Base-by-base conservation (phyloP, 2,113 vertebrate genomes). In the Siniperca knerii region DNA sequence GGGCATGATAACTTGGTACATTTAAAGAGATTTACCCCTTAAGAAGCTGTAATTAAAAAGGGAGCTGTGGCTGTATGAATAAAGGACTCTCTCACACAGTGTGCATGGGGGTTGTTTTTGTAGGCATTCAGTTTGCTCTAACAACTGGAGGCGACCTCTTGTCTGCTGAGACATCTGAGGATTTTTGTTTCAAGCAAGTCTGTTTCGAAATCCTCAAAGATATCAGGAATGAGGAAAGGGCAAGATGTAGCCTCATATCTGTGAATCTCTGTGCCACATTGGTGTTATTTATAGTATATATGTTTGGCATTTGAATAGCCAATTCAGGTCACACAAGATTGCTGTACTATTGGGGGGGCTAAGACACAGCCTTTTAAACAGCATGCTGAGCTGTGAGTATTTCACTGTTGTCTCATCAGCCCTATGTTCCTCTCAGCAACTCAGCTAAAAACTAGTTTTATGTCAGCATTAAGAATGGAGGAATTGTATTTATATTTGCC, bases 41-140 rank as follows among this genome's bases (percentile, higher is more conserved):
- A 81, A 92, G 89, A 90, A 85, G 79, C 61, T 70, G 80, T 90
- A 87, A 93, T 90, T 93, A 92, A 91, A 90, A 91, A 89, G 66
- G 3, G 75, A 81, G 77, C 76, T 67, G 69, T 62, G 79, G 77
- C 72, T 73, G 40, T 67, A 71, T 75, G 85, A 90, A 80, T 87
- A 65, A 85, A 81, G 83, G 77, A 52, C 23, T 77, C 35, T 83
- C 64, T 69, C 64, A 12, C 54, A 64, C 52, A 81, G 48, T 18
- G 61, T 58, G 52, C 62, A 69, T 20, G 23, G 52, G 35, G 72
- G 58, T 81, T 81, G 74, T 81, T 78, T 83, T 75, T 81, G 23
- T 40, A 81, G 60, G 10, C 57, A 0, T 55, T 84, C 54, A 11
- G 25, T 85, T 78, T 57, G 16, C 75, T 44, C 52, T 65, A 79